Evolutionary conservation across 2,797 vertebrate species (phyloP).

Genomic region (Novumbra hubbsi): DNA sequence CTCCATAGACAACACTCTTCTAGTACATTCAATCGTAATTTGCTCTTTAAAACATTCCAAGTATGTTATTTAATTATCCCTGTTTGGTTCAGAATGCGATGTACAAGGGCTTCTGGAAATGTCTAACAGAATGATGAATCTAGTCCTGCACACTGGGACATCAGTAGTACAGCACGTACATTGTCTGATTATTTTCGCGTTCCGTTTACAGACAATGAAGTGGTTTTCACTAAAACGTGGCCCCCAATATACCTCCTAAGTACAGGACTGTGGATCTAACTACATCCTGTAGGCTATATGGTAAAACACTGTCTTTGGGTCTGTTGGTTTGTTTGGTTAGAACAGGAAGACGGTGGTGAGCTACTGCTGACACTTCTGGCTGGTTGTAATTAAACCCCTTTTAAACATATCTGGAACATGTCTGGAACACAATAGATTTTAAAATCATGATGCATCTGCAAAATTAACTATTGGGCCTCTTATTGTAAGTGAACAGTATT

Average conservation of each 20-base stretch:
- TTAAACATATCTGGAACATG: background rate
- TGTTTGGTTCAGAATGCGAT: background rate
- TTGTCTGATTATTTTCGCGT: background rate
- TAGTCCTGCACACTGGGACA: background rate
- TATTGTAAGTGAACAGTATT: no score
- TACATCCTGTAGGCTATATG: background rate
- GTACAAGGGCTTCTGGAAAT: background rate
- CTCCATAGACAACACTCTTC: background rate
- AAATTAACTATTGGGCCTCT: no score
- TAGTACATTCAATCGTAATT: background rate
- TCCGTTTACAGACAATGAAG: background rate
- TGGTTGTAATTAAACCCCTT: no score
- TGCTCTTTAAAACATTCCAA: background rate
- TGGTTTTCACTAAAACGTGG: background rate
- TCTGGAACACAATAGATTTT: no score
- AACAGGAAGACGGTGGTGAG: constrained; percentile 26
- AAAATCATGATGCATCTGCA: no score
- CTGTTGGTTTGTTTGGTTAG: constrained; percentile 18
- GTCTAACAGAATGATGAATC: background rate
- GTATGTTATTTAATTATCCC: background rate
- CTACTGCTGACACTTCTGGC: background rate
- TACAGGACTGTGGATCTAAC: background rate
- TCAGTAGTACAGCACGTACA: background rate
- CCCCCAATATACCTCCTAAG: background rate
- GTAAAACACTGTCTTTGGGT: background rate